phyloP scores from a whole-genome alignment of 2,113 vertebrate species.

The Gadus chalcogrammus region DNA sequence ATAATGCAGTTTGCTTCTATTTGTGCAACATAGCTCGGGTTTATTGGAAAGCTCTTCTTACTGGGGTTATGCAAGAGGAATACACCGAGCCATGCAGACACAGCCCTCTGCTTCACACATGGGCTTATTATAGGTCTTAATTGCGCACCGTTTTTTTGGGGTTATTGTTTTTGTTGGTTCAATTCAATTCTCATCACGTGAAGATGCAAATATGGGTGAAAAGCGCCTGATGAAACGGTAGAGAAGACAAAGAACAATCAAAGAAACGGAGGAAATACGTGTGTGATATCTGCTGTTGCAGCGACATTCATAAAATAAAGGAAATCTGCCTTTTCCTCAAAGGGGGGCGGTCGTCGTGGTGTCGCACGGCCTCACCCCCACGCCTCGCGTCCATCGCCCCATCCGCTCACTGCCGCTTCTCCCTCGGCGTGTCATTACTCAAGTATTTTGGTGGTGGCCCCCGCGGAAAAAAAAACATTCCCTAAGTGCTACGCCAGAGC shows the following conservation, averaged over 20 bases:
- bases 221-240: neutral
- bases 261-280: too few species aligned
- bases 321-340: too few species aligned
- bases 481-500: constrained; percentile 23
- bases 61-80: constrained; percentile 43
- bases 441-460: constrained; percentile 6
- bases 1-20: constrained; percentile 17
- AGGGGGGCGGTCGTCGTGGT: too few species aligned
- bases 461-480: constrained; percentile 25
- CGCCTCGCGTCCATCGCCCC: neutral
- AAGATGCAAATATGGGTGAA: constrained; percentile 43
- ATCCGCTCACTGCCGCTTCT: neutral
- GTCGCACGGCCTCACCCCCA: neutral
- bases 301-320: too few species aligned
- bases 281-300: too few species aligned
- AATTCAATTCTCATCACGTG: constrained; percentile 45
- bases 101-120: constrained; percentile 39
- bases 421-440: neutral
- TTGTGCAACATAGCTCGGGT: constrained; percentile 39
- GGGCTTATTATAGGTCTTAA: constrained; percentile 31
- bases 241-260: neutral
- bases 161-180: constrained; percentile 50
- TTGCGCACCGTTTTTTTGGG: constrained; percentile 34
- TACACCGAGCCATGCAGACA: constrained; percentile 32
- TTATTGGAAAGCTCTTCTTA: constrained; percentile 45